Evolutionary conservation across 1,140 invertebrate species (phyloP), one percentile per base, ranked within the genome.

Genomic region (Caenorhabditis briggsae): DNA sequence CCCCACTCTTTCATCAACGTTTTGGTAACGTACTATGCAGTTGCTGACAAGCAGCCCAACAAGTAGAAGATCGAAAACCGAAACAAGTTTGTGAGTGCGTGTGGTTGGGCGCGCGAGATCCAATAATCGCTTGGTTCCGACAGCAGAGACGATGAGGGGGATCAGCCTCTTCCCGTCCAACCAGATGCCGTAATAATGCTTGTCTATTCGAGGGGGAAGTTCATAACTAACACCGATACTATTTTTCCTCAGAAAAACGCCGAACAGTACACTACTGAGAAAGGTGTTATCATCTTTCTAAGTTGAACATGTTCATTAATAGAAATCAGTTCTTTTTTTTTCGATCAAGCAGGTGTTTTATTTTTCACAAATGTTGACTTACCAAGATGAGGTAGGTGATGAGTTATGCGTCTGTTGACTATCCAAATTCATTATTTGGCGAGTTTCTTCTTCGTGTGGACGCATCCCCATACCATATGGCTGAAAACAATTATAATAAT

Each of bases 81-180:
- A 78, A 78, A 78, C 70, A 43, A 78, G 70, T 78, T 78, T 78
- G 70, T 33, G 70, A 50, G 46, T 78, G 70, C 43, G 70, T 78
- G 46, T 43, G n/a, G 70, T 46, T 41, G n/a, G 46, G 70, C 46
- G 70, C 46, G 33, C 46, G 33, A 20, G 70, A 78, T 78, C 46
- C 70, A 78, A 78, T 78, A 78, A 78, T 78, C 70, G 70, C 46
- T 78, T 78, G 46, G 70, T 78, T 78, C 70, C 70, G 70, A 78
- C 70, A 78, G 23, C 70, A 78, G 70, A 78, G 23, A 78, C 70
- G 70, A 78, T n/a, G 70, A 33, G 33, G 33, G 70, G 70, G 70
- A 78, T 78, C 70, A 78, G 70, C 46, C 70, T 50, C 70, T 50
- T 6, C 23, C 46, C 14, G 20, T 23, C 18, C 70, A 78, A 78